Evolutionary conservation across 2,888 invertebrate genomes (phyloP), one percentile per base, ranked within the genome.

Genomic region (Lydus trimaculatus): DNA sequence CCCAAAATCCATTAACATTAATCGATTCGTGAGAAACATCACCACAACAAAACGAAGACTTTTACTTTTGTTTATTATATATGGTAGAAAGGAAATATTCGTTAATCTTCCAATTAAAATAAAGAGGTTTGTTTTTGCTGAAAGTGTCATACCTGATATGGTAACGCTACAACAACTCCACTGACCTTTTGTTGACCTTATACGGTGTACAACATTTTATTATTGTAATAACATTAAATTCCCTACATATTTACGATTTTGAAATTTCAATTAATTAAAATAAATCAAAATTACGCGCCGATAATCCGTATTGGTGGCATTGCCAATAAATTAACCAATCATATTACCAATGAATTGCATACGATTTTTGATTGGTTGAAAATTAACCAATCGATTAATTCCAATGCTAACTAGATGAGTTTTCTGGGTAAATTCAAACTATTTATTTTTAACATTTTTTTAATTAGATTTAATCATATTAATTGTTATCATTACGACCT

Each of bases 101-200:
- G 33, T 33, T n/a, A 33, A 33, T 33, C 33, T 33, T 33, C 33
- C 33, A 33, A 6, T 33, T 33, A 33, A 33, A 7, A 33, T 6
- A 6, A 4, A 33, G 33, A 33, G 33, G 8, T 33, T 33, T 33
- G 7, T 33, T 33, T 9, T 3, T n/a, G n/a, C n/a, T 33, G 5
- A 17, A 20, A 3, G 23, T 52, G 48, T 20, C 11, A 20, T 36
- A 52, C 20, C 48, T n/a, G 20, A 52, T 52, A 52, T 52, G 48
- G 48, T 20, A 23, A 52, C 11, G 20, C 48, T 20, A 52, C 48
- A 52, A 52, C 48, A 52, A 52, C 48, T 52, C 48, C 11, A 52
- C 8, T 52, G 23, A 52, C 48, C 48, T 52, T 52, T 52, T 23
- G 11, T 52, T 52, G 48, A 52, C 48, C 48, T 52, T 52, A 52